These are phyloP conservation scores for Taenioides sp. DNA, from an alignment of 2,797 vertebrate species.

Conservation along the genomic window DNA sequence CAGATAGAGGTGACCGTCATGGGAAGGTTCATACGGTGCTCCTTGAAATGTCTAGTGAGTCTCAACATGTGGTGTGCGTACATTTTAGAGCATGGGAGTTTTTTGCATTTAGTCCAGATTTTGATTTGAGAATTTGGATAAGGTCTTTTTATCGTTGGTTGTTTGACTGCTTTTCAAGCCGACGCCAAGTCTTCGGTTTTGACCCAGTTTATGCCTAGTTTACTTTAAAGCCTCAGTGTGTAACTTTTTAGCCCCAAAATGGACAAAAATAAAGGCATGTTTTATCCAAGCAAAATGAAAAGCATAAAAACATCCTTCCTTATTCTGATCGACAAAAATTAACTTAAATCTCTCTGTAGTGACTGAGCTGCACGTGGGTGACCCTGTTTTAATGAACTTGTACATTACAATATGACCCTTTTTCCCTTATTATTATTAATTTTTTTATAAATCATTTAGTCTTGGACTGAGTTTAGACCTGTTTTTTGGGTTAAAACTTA, in stretches of 20 bases:
- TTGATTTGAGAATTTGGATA: background rate
- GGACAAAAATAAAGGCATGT: too few relatives aligned
- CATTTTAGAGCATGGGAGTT: background rate
- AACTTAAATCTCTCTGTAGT: background rate
- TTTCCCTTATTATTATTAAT: too few relatives aligned
- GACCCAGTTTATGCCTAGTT: background rate
- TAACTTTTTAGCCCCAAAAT: too few relatives aligned
- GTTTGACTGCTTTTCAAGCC: background rate
- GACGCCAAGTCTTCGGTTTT: background rate
- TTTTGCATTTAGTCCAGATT: background rate
- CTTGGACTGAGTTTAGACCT: background rate
- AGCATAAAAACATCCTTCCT: too few relatives aligned
- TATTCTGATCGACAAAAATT: background rate
- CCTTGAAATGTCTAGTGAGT: background rate
- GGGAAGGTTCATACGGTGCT: constrained; percentile 12
- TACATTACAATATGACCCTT: background rate
- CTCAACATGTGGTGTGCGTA: background rate
- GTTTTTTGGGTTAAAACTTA: too few relatives aligned
- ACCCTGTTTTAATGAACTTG: background rate
- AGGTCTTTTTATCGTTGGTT: background rate
- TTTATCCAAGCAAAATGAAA: too few relatives aligned
- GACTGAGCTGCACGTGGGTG: background rate
- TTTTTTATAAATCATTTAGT: too few relatives aligned
- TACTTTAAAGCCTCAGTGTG: too few relatives aligned
- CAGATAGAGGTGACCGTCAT: constrained; percentile 76